Base-by-base conservation (phyloP, 2,888 invertebrate genomes). In the Drosophila multiciliata region DNA sequence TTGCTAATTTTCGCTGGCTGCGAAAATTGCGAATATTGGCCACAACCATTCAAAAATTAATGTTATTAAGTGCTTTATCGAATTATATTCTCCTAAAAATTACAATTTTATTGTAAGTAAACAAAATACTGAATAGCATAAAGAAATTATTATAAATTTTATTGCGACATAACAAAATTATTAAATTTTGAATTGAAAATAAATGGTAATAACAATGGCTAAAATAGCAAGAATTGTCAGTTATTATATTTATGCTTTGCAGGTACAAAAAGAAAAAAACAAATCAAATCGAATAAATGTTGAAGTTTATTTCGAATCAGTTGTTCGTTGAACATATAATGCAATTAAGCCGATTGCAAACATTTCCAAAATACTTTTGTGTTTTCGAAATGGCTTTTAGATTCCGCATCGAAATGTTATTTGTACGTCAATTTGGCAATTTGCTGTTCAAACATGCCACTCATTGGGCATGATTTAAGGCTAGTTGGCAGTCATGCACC, bases 1-100 rank as follows among this genome's bases (percentile, higher is more conserved):
- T 78, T 69, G 50, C 78, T 53, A 58, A 72, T 64, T 72, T 82
- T 82, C 48, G 40, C 17, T 23, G 53, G 17, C 48, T 60, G 40
- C 66, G 2, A 23, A 23, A 2, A 23, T 23, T 63, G 42, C 38
- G n/a, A 0, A 33, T 32, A 40, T 23, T 15, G 36, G 53, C 45
- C 50, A 48, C 38, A 55, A 29, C n/a, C 12, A 38, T 26, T n/a
- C 26, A 38, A 29, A 55, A 26, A 26, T 29, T 23, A 66, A 23
- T 64, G 42, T 32, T 32, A 52, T 36, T 23, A 23, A 20, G 32
- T 32, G 12, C 12, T 49, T 38, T 11, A 38, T 12, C 48, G 33
- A 7, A 67, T 67, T 48, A 20, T 26, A n/a, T n/a, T 66, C 9
- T 15, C 9, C 20, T 7, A 15, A 6, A n/a, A 32, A 12, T 32